phyloP scores from a whole-genome alignment of 2,888 invertebrate genomes.

The Lepidochitona cinerea region DNA sequence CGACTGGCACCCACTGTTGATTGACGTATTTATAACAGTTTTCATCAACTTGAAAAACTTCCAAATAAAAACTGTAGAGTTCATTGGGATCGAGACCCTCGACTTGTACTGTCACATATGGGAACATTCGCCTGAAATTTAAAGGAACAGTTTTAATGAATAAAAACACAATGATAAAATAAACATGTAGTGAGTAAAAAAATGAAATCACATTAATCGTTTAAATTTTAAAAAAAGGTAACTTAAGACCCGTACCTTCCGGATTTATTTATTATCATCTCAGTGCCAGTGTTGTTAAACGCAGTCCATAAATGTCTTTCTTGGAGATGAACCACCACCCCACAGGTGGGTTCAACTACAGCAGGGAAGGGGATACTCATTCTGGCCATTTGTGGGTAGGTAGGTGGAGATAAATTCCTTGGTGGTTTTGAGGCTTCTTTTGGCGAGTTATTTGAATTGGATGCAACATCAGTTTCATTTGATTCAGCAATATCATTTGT shows the following conservation, averaged over 20 bases:
- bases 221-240: no score
- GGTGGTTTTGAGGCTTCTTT: neutral
- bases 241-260: conserved; percentile 14
- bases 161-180: no score
- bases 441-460: neutral
- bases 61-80: conserved; percentile 9
- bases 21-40: conserved; percentile 17
- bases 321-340: conserved; percentile 3
- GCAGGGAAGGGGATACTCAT: neutral
- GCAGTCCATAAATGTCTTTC: conserved; percentile 8
- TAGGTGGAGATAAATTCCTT: neutral
- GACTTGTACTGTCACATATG: conserved; percentile 9
- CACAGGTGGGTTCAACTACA: neutral
- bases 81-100: neutral
- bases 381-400: neutral
- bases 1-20: conserved; percentile 14
- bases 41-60: conserved; percentile 13
- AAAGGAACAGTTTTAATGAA: no score
- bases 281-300: conserved; percentile 10
- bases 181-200: no score
- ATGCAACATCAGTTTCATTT: neutral
- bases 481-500: neutral
- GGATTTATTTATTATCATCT: conserved; percentile 17
- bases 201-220: no score
- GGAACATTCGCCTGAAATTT: conserved; percentile 24